Conservation (phyloP, 2,113 vertebrate species). For the Lates calcarifer region DNA sequence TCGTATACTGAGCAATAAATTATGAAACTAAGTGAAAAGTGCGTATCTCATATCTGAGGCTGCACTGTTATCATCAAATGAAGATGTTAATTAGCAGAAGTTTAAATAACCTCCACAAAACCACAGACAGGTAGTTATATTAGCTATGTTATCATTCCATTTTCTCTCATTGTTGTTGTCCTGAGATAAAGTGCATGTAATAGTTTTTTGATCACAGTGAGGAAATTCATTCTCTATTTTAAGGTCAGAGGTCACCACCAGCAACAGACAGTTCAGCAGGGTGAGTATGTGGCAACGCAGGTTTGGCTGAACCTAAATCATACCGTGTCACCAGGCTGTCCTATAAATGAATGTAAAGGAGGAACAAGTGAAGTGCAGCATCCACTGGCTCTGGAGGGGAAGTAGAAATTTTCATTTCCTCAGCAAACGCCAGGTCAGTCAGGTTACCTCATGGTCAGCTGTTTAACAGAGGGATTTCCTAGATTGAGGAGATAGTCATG, state of each 20-base stretch:
- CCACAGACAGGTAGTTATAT: neutral
- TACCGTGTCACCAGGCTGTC: neutral
- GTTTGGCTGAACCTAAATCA: neutral
- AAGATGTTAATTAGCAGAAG: too few species aligned
- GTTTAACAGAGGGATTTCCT: conserved; percentile 1
- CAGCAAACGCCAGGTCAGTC: neutral
- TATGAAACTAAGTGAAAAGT: too few species aligned
- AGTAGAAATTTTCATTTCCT: conserved; percentile 48
- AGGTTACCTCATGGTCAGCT: neutral
- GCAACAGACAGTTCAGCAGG: neutral
- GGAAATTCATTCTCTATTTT: neutral
- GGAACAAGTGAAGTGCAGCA: neutral
- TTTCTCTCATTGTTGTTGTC: neutral
- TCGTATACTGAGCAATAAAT: too few species aligned
- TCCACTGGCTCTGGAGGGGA: conserved; percentile 1
- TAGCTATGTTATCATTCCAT: neutral
- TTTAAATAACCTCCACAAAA: neutral
- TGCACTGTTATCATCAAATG: too few species aligned
- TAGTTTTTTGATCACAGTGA: neutral
- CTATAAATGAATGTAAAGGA: neutral
- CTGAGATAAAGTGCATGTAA: neutral
- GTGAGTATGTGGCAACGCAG: neutral
- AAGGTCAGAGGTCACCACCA: conserved; percentile 24
- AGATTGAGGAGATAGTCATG: neutral
- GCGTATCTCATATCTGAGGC: too few species aligned